Base-by-base conservation (phyloP, 2,888 invertebrate genomes). In the Junonia oenone region DNA sequence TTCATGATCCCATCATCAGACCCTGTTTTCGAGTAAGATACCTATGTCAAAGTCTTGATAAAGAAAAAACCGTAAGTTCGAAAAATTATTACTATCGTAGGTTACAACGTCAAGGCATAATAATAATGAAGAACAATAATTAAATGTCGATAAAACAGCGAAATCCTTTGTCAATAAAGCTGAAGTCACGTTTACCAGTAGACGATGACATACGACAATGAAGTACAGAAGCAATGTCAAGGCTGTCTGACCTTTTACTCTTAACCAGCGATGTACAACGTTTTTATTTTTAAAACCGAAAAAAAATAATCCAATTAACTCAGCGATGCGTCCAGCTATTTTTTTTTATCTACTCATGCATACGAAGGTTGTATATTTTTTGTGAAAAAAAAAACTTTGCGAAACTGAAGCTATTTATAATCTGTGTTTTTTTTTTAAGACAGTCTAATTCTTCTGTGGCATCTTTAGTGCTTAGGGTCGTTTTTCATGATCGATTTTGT, bases 171-270 rank as follows among this genome's bases (percentile, higher is more conserved):
- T n/a, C n/a, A n/a, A n/a, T n/a, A n/a, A n/a, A n/a, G n/a, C 38
- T 4, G 1, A 9, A 19, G 19, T 40, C 38, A 40, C 38, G 38
- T 5, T 40, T 5, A 5, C 11, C 8, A 11, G 17, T 40, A 38
- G 9, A 38, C 38, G 19, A 40, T 40, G 38, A 40, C 17, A 19
- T 40, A 40, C 15, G 38, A 19, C 38, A 46, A 35, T 52, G 46
- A 46, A 46, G 27, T 27, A 29, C 26, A 26, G 35, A 14, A 19
- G 6, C 52, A 52, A 52, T 46, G 52, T 46, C 37, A 46, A 52
- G 52, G 52, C 9, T 27, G 11, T 2, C 6, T 9, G 9, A 15
- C 15, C 38, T 27, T 51, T 37, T 35, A 35, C 51, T 46, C 52
- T 46, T 43, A 26, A 29, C 17, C 37, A 29, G 13, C 45, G 17